phyloP scores from a whole-genome alignment of 2,888 invertebrate species.

The Diabrotica balteata region DNA sequence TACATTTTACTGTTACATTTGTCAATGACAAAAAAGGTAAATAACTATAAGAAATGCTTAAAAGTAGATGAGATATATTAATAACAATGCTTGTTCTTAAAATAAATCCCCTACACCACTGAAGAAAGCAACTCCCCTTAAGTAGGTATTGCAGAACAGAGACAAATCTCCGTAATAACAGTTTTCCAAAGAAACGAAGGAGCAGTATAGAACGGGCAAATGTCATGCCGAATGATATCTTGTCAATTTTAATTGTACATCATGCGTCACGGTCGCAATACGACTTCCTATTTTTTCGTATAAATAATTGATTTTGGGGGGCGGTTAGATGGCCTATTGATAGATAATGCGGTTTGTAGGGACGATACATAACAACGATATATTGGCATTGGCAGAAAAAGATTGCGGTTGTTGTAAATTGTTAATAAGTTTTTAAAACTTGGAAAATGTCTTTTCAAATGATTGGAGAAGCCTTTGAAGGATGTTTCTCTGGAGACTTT shows the following conservation, averaged over 20 bases:
- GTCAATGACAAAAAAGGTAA: no score
- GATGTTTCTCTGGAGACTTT: no score
- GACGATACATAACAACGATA: no score
- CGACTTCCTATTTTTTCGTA: slow-evolving; percentile 15
- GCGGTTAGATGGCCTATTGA: neutral
- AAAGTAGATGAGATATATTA: no score
- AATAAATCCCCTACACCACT: slow-evolving; percentile 23
- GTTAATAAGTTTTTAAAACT: no score
- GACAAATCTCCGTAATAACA: slow-evolving; percentile 56
- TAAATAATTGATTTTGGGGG: slow-evolving; percentile 18
- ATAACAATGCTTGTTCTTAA: no score
- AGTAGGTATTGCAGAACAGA: slow-evolving; percentile 33
- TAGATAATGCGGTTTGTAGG: neutral
- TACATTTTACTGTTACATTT: no score
- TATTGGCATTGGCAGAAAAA: no score
- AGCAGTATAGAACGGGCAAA: slow-evolving; percentile 42
- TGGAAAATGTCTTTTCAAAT: no score
- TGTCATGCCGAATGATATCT: slow-evolving; percentile 44
- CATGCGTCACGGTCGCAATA: slow-evolving; percentile 33
- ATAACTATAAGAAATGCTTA: no score
- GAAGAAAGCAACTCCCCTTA: slow-evolving; percentile 1
- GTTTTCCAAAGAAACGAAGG: slow-evolving; percentile 49
- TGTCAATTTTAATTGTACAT: slow-evolving; percentile 42
- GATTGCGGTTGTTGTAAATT: no score
- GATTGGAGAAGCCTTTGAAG: no score